Evolutionary conservation across 2,113 vertebrate genomes (phyloP).

Genomic region (Gobius niger): DNA sequence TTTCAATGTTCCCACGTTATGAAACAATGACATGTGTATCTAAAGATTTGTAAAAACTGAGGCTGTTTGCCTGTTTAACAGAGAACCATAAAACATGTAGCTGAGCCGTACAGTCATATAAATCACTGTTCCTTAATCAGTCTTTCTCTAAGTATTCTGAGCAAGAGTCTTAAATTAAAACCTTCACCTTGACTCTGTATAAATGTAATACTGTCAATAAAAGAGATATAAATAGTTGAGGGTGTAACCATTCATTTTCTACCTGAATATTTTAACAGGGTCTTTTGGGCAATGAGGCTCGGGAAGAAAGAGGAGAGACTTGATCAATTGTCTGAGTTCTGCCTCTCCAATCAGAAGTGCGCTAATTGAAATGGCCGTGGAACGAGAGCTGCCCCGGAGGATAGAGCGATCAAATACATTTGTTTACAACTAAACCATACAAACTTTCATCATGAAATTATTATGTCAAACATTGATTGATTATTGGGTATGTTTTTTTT

Average conservation of each 20-base stretch:
- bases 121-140: conserved; percentile 62
- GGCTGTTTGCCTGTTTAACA: background rate
- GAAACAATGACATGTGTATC: background rate
- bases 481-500: too few relatives aligned
- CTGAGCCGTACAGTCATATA: conserved; percentile 44
- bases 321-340: conserved; percentile 73
- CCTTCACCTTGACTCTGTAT: conserved; percentile 74
- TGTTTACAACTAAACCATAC: conserved; percentile 39
- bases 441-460: background rate
- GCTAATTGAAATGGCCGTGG: conserved; percentile 68
- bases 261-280: conserved; percentile 79
- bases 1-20: background rate
- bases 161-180: conserved; percentile 70
- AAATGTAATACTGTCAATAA: conserved; percentile 79
- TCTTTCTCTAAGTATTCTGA: conserved; percentile 55
- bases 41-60: background rate
- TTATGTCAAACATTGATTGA: too few relatives aligned
- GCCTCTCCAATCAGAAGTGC: conserved; percentile 71
- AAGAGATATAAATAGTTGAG: conserved; percentile 75
- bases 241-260: conserved; percentile 77
- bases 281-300: conserved; percentile 73
- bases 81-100: background rate
- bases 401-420: conserved; percentile 49
- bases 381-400: conserved; percentile 50
- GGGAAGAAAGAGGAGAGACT: conserved; percentile 52